Conservation (phyloP, 2,888 invertebrate species). For the Monopis laevigella region DNA sequence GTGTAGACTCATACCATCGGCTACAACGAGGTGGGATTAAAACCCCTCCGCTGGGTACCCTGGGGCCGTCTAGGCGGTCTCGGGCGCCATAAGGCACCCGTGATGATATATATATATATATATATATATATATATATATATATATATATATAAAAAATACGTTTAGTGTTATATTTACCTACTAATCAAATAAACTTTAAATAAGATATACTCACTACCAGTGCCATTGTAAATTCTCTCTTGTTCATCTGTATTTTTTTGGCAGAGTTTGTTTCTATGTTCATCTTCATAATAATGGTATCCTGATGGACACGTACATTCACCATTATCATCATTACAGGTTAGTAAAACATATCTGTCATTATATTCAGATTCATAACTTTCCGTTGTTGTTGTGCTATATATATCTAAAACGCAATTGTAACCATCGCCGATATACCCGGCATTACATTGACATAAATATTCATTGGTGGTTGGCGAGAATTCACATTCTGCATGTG, state of each 20-base stretch:
- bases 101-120: no score
- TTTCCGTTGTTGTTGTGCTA: slow-evolving; percentile 12
- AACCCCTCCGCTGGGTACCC: no score
- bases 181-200: no score
- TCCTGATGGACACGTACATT: slow-evolving; percentile 43
- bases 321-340: slow-evolving; percentile 32
- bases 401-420: slow-evolving; percentile 33
- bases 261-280: slow-evolving; percentile 42
- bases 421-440: slow-evolving; percentile 78
- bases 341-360: slow-evolving; percentile 40
- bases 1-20: no score
- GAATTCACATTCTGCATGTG: slow-evolving; percentile 33
- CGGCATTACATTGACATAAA: slow-evolving; percentile 71
- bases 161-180: not conserved
- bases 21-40: no score
- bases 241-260: not conserved
- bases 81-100: no score
- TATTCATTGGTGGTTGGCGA: slow-evolving; percentile 29
- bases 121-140: not conserved
- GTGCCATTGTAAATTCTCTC: slow-evolving; percentile 3
- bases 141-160: not conserved
- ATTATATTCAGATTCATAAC: slow-evolving; percentile 40
- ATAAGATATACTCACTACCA: slow-evolving; percentile 6
- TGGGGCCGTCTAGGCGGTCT: no score
- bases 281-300: slow-evolving; percentile 32